Evolutionary conservation across 2,113 vertebrate genomes (phyloP).

Genomic region (Marcusenius ussheri): DNA sequence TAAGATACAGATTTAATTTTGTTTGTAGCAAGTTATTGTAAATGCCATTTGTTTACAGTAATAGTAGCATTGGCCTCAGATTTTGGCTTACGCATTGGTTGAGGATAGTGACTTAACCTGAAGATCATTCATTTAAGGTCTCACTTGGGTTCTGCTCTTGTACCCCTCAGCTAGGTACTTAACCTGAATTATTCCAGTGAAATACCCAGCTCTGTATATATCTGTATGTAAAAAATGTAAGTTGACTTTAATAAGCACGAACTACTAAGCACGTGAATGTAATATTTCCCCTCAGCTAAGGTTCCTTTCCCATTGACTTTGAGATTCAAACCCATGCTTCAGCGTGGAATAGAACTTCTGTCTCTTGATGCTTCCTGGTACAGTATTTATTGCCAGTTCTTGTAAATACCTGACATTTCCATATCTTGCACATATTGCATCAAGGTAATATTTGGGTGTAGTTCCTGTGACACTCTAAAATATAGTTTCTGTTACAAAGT

Average conservation of each 20-base stretch:
- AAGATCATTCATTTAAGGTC: not conserved
- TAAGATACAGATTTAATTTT: conserved; percentile 43
- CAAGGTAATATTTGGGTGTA: not conserved
- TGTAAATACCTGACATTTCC: not conserved
- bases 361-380: conserved; percentile 74
- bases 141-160: not conserved
- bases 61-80: not conserved
- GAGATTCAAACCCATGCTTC: conserved; percentile 76
- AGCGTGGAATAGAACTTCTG: conserved; percentile 69
- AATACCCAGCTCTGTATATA: not conserved
- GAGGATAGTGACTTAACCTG: not conserved
- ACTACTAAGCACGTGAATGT: not conserved
- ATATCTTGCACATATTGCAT: not conserved
- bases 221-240: not conserved
- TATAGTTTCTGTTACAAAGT: not conserved
- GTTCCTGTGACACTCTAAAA: not conserved
- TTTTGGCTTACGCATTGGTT: not conserved
- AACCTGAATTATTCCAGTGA: not conserved
- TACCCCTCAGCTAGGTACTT: not conserved
- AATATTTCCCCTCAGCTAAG: conserved; percentile 53
- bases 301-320: conserved; percentile 67
- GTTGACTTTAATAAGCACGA: not conserved
- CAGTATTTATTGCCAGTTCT: not conserved
- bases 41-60: not conserved
- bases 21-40: not conserved